Percentiles rank a stretch among this genome's conserved stretches.
Evolutionary conservation across 53 echinoderm and acorn worm species (phyloP).

Genomic region (Actinopyga echinites): DNA sequence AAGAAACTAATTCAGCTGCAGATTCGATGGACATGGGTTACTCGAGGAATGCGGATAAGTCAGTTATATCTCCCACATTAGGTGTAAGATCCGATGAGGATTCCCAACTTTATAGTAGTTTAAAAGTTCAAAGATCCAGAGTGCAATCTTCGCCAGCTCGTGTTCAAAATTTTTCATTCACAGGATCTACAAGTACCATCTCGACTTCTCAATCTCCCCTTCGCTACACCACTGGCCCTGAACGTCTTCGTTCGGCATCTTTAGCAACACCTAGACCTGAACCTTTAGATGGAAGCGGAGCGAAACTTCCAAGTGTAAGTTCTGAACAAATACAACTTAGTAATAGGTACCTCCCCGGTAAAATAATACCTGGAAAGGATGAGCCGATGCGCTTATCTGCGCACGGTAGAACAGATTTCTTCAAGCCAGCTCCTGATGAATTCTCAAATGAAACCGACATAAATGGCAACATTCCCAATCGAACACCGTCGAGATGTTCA

Average conservation of each 20-base stretch:
- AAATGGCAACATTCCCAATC: slow-evolving; percentile 28
- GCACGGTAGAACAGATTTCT: slow-evolving; percentile 48
- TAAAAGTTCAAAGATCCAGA: background rate
- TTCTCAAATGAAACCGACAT: background rate
- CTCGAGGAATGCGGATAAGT: background rate
- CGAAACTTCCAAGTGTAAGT: slow-evolving; percentile 43
- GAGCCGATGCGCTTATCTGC: slow-evolving; percentile 21
- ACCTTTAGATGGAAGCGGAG: background rate
- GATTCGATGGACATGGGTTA: slow-evolving; percentile 45
- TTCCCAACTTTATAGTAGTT: background rate
- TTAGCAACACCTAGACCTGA: background rate
- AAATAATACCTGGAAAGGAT: slow-evolving; percentile 11
- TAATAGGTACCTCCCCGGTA: slow-evolving; percentile 15
- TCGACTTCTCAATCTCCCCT: background rate
- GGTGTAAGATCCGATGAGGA: background rate
- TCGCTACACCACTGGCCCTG: background rate
- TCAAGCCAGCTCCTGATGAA: slow-evolving; percentile 24
- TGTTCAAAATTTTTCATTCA: slow-evolving; percentile 18
- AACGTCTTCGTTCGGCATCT: slow-evolving; percentile 13
- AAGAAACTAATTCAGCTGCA: slow-evolving; percentile 65
- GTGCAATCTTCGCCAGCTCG: slow-evolving; percentile 4
- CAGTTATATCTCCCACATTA: background rate
- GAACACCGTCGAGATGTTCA: slow-evolving; percentile 79
- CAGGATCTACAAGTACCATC: background rate
- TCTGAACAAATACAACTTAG: slow-evolving; percentile 54